Evolutionary conservation across 2,888 invertebrate species (phyloP).

Genomic region (Synanthedon vespiformis): DNA sequence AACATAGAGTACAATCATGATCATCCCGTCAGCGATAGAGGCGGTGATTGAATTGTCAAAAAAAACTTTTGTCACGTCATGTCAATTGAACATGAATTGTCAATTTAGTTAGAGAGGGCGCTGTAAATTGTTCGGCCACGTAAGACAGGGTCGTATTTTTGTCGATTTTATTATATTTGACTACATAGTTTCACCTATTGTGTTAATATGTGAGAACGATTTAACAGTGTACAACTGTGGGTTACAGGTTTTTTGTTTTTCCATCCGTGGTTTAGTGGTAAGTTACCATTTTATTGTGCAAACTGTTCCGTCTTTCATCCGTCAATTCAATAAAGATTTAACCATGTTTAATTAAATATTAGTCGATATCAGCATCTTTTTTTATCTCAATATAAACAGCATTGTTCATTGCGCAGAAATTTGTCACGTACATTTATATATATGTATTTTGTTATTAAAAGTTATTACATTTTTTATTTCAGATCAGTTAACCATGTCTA

Average conservation of each 20-base stretch:
- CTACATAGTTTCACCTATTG: constrained; percentile 41
- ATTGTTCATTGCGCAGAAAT: neutral
- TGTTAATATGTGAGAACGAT: constrained; percentile 56
- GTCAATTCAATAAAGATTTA: constrained; percentile 54
- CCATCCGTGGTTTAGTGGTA: constrained; percentile 36
- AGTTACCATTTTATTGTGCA: constrained; percentile 24
- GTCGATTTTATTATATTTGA: constrained; percentile 43
- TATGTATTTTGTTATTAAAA: constrained; percentile 1
- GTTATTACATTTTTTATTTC: constrained; percentile 27
- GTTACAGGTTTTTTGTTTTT: constrained; percentile 36
- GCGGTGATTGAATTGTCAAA: no score
- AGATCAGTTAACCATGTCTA: constrained; percentile 62
- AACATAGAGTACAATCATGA: no score
- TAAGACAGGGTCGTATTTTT: constrained; percentile 68
- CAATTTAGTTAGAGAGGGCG: constrained; percentile 56
- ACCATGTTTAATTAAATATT: constrained; percentile 52
- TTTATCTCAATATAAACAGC: constrained; percentile 41
- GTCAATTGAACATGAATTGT: constrained; percentile 36
- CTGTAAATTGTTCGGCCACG: constrained; percentile 64
- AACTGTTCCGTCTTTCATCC: constrained; percentile 30
- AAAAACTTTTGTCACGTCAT: constrained; percentile 28
- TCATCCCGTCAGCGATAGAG: no score
- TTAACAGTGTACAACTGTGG: constrained; percentile 34
- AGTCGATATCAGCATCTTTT: constrained; percentile 25
- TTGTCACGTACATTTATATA: neutral